A percentile compares a stretch with the other conserved stretches of the same genome.
phyloP scores from a whole-genome alignment of 2,888 invertebrate genomes.

The Athalia circularis region DNA sequence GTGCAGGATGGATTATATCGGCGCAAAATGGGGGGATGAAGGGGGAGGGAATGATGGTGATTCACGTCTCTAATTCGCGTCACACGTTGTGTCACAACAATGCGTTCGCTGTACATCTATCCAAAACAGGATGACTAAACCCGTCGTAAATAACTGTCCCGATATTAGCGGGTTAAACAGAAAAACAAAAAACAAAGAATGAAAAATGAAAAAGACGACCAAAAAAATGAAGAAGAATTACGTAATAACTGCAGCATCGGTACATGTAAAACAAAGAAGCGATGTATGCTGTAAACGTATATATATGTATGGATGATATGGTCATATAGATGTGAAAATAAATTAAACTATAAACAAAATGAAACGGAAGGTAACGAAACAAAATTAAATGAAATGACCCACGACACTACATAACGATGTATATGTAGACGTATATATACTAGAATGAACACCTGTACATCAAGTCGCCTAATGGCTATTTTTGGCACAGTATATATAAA shows the following conservation, averaged over 20 bases:
- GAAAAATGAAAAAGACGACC: not conserved
- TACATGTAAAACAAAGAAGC: too few relatives aligned
- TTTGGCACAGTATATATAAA: too few relatives aligned
- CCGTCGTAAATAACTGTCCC: slow-evolving; percentile 30
- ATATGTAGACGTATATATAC: too few relatives aligned
- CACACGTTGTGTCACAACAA: slow-evolving; percentile 14
- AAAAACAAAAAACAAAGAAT: not conserved
- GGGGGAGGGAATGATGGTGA: not conserved
- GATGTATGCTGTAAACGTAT: too few relatives aligned
- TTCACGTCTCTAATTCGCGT: slow-evolving; percentile 18
- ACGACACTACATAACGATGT: too few relatives aligned
- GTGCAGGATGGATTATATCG: too few relatives aligned
- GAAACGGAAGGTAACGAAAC: not conserved
- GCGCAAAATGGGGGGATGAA: too few relatives aligned
- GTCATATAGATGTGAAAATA: not conserved
- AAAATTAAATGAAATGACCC: not conserved
- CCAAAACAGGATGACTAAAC: slow-evolving; percentile 1
- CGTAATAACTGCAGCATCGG: not conserved
- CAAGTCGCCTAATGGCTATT: too few relatives aligned
- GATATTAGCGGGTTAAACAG: not conserved
- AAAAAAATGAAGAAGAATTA: not conserved
- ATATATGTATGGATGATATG: not conserved
- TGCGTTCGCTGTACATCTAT: not conserved
- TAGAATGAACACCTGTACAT: too few relatives aligned
- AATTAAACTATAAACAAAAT: not conserved